A percentile compares a stretch with the other conserved stretches of the same genome.
These are phyloP conservation scores for Bubalus kerabau DNA, from an alignment of 2,113 vertebrate species.

Conservation along the genomic window DNA sequence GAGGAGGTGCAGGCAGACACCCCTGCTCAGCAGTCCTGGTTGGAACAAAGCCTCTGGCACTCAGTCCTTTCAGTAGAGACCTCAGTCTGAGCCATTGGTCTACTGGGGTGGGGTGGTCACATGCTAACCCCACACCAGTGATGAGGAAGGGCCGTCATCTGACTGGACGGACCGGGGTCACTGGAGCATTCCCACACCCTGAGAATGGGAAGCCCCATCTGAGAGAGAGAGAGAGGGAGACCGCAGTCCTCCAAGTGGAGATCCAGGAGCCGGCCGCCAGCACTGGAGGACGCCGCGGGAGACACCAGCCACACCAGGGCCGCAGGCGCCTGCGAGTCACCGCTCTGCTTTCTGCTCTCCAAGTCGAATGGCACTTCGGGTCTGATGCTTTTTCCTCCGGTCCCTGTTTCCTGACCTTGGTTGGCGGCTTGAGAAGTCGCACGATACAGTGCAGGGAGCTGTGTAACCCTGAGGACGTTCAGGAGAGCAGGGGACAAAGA, in stretches of 20 bases:
- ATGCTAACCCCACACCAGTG: neutral
- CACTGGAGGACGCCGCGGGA: accelerated
- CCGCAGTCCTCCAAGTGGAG: accelerated
- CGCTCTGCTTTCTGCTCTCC: neutral
- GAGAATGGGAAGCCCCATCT: neutral
- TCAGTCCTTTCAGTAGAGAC: too few species aligned
- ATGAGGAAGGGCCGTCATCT: neutral
- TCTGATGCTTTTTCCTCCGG: accelerated
- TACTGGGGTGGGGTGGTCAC: neutral
- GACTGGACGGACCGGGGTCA: neutral
- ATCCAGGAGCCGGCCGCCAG: accelerated
- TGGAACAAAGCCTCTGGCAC: neutral
- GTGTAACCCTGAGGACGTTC: neutral
- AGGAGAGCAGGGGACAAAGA: neutral
- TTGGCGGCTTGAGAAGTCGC: neutral
- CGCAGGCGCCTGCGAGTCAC: accelerated
- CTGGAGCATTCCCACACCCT: neutral
- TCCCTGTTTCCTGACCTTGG: neutral
- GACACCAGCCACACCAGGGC: neutral
- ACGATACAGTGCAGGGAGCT: accelerated
- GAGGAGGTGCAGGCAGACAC: accelerated
- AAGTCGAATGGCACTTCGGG: accelerated
- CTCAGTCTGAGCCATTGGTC: accelerated
- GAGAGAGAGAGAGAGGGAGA: neutral
- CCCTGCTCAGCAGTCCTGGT: accelerated